Conservation (phyloP, 1,140 invertebrate species). For the Papilio helenus region DNA sequence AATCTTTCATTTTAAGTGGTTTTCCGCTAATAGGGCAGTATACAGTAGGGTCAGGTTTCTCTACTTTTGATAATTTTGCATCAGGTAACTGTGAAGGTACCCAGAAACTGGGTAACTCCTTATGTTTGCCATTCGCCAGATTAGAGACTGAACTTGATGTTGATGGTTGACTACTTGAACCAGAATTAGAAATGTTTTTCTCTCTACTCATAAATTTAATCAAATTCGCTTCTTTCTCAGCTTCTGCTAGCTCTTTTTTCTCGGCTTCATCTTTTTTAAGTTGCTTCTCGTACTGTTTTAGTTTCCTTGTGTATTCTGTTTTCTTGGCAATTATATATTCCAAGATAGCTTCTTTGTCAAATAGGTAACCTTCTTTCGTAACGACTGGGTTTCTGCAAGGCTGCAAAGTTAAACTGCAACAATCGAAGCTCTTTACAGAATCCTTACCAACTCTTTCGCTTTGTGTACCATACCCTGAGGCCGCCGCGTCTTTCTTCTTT, state of each 20-base stretch:
- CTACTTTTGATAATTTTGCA: slow-evolving; percentile 87
- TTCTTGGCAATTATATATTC: slow-evolving; percentile 98
- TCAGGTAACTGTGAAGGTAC: slow-evolving; percentile 96
- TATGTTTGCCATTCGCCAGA: slow-evolving; percentile 75
- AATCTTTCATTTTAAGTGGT: slow-evolving; percentile 94
- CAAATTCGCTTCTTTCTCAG: slow-evolving; percentile 84
- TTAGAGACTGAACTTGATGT: slow-evolving; percentile 75
- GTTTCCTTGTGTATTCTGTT: slow-evolving; percentile 93
- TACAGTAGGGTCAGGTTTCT: slow-evolving; percentile 96
- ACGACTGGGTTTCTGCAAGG: slow-evolving; percentile 95
- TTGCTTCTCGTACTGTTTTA: slow-evolving; percentile 97
- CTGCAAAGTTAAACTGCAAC: slow-evolving; percentile 98
- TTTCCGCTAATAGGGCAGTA: slow-evolving; percentile 96
- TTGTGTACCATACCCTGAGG: slow-evolving; percentile 95
- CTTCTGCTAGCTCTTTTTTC: slow-evolving; percentile 84
- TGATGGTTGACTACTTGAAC: slow-evolving; percentile 46
- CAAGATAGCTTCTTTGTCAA: slow-evolving; percentile 98
- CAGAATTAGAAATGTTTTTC: slow-evolving; percentile 86
- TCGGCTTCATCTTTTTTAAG: slow-evolving; percentile 88
- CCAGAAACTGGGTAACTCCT: slow-evolving; percentile 97
- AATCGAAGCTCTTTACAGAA: slow-evolving; percentile 99
- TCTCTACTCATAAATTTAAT: slow-evolving; percentile 88
- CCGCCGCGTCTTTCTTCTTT: slow-evolving; percentile 96
- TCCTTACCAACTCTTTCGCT: slow-evolving; percentile 95
- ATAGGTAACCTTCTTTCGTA: slow-evolving; percentile 95